These are phyloP conservation scores for Diplodus sargus DNA, from an alignment of 2,797 vertebrate genomes.

Conservation along the genomic window DNA sequence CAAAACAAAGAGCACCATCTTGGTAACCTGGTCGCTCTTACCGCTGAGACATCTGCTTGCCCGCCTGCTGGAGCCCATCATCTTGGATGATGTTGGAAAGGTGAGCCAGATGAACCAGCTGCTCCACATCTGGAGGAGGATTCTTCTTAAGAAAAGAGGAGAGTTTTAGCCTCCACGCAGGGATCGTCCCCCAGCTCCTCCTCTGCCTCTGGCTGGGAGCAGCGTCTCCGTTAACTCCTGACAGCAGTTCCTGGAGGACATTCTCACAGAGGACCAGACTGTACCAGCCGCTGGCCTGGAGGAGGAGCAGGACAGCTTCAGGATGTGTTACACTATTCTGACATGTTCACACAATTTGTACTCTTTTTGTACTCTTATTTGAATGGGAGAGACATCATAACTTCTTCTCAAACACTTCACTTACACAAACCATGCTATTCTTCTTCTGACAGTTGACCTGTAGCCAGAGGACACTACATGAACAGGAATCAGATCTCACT, in stretches of 20 bases:
- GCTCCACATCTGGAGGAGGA: slow-evolving; percentile 79
- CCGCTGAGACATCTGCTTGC: slow-evolving; percentile 80
- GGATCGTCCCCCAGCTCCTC: slow-evolving; percentile 23
- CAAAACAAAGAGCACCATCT: neutral
- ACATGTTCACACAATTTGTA: too few species aligned
- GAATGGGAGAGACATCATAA: neutral
- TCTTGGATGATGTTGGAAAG: slow-evolving; percentile 76
- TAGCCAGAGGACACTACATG: too few species aligned
- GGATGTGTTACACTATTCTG: too few species aligned
- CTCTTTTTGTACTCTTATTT: too few species aligned
- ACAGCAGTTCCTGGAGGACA: slow-evolving; percentile 82
- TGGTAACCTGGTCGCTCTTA: slow-evolving; percentile 35
- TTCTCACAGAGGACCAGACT: slow-evolving; percentile 75
- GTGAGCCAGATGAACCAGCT: slow-evolving; percentile 78
- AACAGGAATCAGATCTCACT: too few species aligned
- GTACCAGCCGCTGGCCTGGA: slow-evolving; percentile 83
- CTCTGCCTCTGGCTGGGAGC: slow-evolving; percentile 17
- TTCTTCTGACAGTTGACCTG: neutral
- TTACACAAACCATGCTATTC: neutral
- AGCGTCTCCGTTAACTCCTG: slow-evolving; percentile 42
- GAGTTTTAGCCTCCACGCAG: slow-evolving; percentile 73
- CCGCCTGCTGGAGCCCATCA: slow-evolving; percentile 57
- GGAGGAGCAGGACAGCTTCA: neutral
- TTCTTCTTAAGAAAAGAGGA: slow-evolving; percentile 76
- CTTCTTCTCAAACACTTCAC: too few species aligned